These are phyloP conservation scores for Varanus komodoensis DNA, from an alignment of 2,113 vertebrate genomes.

Conservation along the genomic window DNA sequence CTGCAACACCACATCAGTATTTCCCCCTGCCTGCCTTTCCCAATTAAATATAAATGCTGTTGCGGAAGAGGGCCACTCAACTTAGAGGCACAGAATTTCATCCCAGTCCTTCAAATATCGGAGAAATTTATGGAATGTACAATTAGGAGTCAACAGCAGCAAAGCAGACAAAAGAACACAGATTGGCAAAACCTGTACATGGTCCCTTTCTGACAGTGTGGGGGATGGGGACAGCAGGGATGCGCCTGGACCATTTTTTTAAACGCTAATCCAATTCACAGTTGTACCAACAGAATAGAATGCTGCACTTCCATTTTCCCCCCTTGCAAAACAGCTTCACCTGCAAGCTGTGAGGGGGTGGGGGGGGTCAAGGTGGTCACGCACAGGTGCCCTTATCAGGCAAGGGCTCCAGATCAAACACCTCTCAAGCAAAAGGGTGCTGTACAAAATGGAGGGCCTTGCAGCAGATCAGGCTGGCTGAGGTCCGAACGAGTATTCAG, in stretches of 20 bases:
- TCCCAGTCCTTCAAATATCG: slow-evolving; percentile 83
- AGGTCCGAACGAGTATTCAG: background rate
- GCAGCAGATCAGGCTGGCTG: background rate
- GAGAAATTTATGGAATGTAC: slow-evolving; percentile 77
- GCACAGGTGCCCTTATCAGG: slow-evolving; percentile 27
- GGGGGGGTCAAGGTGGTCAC: background rate
- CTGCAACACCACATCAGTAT: slow-evolving; percentile 48
- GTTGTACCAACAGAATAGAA: slow-evolving; percentile 59
- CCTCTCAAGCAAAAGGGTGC: background rate
- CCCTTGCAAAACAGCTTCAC: slow-evolving; percentile 40
- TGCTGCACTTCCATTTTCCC: slow-evolving; percentile 38
- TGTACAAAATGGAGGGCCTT: slow-evolving; percentile 2
- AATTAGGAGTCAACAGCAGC: slow-evolving; percentile 78
- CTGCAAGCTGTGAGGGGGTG: slow-evolving; percentile 38
- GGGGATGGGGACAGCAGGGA: slow-evolving; percentile 10
- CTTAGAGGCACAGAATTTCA: slow-evolving; percentile 80
- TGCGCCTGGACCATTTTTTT: slow-evolving; percentile 70
- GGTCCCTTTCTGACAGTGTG: slow-evolving; percentile 71
- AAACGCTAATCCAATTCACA: slow-evolving; percentile 42
- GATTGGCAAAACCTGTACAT: slow-evolving; percentile 76
- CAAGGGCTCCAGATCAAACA: slow-evolving; percentile 5
- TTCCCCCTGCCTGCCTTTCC: slow-evolving; percentile 42
- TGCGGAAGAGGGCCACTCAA: slow-evolving; percentile 25
- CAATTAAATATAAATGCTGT: slow-evolving; percentile 25
- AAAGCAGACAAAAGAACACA: slow-evolving; percentile 75